Evolutionary conservation across 2,113 vertebrate genomes (phyloP).

Genomic region (Syrrhaptes paradoxus): DNA sequence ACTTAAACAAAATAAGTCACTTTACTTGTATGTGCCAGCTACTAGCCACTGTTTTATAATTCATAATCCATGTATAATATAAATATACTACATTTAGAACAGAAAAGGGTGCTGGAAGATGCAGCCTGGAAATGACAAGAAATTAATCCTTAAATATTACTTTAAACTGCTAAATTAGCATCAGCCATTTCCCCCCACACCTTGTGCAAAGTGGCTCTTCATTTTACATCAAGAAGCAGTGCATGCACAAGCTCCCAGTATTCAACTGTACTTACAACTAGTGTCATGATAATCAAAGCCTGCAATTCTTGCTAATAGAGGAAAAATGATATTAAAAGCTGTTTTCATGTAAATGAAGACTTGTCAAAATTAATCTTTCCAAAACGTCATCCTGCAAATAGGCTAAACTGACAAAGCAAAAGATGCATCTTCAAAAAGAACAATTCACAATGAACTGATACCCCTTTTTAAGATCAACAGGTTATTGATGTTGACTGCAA

Average conservation of each 20-base stretch:
- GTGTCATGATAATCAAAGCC: not conserved
- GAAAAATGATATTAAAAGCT: not conserved
- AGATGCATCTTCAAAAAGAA: not conserved
- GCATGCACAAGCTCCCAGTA: not conserved
- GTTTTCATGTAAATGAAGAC: not conserved
- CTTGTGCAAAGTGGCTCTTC: not conserved
- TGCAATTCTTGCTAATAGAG: not conserved
- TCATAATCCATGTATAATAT: not conserved
- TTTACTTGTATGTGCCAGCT: not conserved
- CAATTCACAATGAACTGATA: not conserved
- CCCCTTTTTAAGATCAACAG: not conserved
- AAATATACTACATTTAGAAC: not conserved
- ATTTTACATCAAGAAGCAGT: not conserved
- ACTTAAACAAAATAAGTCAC: not conserved
- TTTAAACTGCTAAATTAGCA: not conserved
- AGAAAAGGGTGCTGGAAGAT: not conserved
- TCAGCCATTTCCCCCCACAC: not conserved
- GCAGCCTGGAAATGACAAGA: not conserved
- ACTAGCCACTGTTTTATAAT: not conserved
- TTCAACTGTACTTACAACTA: not conserved
- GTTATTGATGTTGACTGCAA: not conserved
- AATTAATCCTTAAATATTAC: not conserved
- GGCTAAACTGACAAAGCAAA: not conserved
- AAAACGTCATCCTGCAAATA: not conserved
- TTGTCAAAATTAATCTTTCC: not conserved